Percentiles rank a stretch among this genome's conserved stretches.
These are phyloP conservation scores for Dasyprocta punctata DNA, from an alignment of 2,113 vertebrate genomes.

Conservation along the genomic window DNA sequence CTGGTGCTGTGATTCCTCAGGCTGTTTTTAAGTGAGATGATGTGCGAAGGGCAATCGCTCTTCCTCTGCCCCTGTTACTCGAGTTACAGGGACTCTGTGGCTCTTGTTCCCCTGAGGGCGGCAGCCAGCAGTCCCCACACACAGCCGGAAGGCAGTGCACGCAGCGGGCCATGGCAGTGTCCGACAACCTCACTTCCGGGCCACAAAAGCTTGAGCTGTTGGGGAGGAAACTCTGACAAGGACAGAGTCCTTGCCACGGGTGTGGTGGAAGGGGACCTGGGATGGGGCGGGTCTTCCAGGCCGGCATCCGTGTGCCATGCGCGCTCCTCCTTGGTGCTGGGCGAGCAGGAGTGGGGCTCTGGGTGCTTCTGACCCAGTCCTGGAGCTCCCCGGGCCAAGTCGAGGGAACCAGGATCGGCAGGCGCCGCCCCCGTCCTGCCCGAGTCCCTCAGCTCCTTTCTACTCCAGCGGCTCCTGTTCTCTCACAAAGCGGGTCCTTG, in stretches of 20 bases:
- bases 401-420: too few relatives aligned
- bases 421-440: not conserved
- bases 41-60: constrained; percentile 69
- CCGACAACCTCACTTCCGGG: not conserved
- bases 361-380: too few relatives aligned
- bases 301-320: not conserved
- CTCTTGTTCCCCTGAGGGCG: constrained; percentile 65
- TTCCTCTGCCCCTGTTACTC: constrained; percentile 42
- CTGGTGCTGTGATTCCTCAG: constrained; percentile 69
- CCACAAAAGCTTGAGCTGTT: not conserved
- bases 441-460: not conserved
- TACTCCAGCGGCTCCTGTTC: rapidly evolving
- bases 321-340: rapidly evolving
- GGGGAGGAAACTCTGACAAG: not conserved
- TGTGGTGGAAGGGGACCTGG: too few relatives aligned
- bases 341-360: not conserved
- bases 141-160: not conserved
- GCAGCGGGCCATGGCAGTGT: too few relatives aligned
- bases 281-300: not conserved
- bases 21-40: constrained; percentile 56
- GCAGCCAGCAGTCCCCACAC: not conserved
- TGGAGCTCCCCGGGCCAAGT: too few relatives aligned
- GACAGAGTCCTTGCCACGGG: not conserved
- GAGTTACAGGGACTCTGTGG: constrained; percentile 57
- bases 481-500: not conserved